Base-by-base conservation (phyloP, 2,888 invertebrate genomes). In the Odiellus spinosus region DNA sequence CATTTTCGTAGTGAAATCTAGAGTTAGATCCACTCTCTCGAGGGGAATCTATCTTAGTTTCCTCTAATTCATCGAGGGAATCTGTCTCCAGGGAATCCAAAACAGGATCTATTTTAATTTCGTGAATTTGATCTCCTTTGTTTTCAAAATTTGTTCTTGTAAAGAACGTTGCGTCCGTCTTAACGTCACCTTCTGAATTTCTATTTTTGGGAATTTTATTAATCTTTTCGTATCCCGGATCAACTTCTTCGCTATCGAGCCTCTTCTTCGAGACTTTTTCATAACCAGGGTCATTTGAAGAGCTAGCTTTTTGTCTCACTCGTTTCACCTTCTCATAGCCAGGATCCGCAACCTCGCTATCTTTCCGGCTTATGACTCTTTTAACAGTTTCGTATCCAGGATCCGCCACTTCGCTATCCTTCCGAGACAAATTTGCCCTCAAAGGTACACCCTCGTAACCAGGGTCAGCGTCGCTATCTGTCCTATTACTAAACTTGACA, bases 321-420 rank as follows among this genome's bases (percentile, higher is more conserved):
- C 20, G 10, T 26, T 49, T 46, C 6, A 53, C 46, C 41, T 49
- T 51, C 33, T 53, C 53, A 33, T 53, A 53, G 1, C 51, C 51
- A 11, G 53, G 53, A 44, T 53, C 53, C 12, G 51, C 46, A 11
- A 44, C 47, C 41, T 51, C 47, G 39, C 48, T 53, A 17, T 46
- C 50, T n/a, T 47, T 46, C 5, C 51, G 46, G 8, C 38, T 38
- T 17, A 36, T 10, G 12, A 2, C 38, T 12, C 26, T 26, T 38
- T 38, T 38, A 17, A 52, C 52, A 15, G 42, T 47, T 44, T 52
- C 52, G 46, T 52, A 52, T 8, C 50, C 50, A 14, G 52, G 52
- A 42, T 52, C 52, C 2, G 48, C 47, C n/a, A n/a, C n/a, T 35
- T 49, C 50, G 43, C 48, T 49, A 18, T 53, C 50, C 14, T 38